Base-by-base conservation (phyloP, 2,113 vertebrate genomes). In the Mus spicilegus region DNA sequence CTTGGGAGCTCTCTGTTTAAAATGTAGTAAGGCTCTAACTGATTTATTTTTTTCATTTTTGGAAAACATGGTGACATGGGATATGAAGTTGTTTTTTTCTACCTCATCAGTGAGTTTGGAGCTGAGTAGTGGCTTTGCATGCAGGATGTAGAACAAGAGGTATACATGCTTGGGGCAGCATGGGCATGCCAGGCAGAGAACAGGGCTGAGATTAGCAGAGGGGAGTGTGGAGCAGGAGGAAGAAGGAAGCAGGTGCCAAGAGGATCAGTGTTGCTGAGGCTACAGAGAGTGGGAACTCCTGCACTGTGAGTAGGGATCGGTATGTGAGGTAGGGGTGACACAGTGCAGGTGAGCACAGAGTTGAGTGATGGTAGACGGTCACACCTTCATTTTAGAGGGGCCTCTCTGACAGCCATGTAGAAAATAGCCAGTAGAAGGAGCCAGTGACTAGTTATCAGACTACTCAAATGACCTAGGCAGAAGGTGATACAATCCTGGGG, bases 21-120 rank as follows among this genome's bases (percentile, higher is more conserved):
- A 69, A 94, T 75, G 36, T 17, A 86, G 54, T 86, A 39, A 93
- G 87, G 65, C 7, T 90, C 86, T 17, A 76, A 39, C 56, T 93
- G 70, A 67, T 94, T 67, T 65, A 89, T 73, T 13, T 33, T 42
- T 91, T 49, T 70, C n/a, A 13, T 3, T 81, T 91, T 67, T 75
- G 9, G 46, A 89, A 76, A 82, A 51, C 30, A n/a, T 24, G 16
- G 54, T 51, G 8, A 90, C 65, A 28, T 26, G 36, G 28, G 36
- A 22, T 65, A 3, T 67, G 26, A 73, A 93, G 4, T 58, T 82
- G 92, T 16, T 49, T 49, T 49, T 49, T 49, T 49, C 7, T 49
- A 49, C 49, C 49, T 0, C 5, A 1, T 85, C 42, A 58, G 7
- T 28, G 65, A 93, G 11, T 63, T 2, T 87, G 67, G 72, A 22